Percentiles rank a stretch among this genome's conserved stretches.
Conservation (phyloP, 2,888 invertebrate species). For the Biston betularia region DNA sequence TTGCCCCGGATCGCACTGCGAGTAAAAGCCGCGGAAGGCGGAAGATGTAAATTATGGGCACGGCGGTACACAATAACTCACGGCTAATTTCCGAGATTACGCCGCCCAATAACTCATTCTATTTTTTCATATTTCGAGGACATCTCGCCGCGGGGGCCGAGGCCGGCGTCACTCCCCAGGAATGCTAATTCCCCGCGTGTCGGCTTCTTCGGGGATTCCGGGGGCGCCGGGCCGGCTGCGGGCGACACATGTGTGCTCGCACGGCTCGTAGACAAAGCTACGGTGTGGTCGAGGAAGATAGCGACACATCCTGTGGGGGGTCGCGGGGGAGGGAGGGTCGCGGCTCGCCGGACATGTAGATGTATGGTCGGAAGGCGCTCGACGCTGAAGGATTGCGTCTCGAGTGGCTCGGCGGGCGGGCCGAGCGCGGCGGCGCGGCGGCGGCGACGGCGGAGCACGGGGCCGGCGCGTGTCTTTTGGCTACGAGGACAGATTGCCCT, state of each 20-base stretch:
- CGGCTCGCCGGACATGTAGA: slow-evolving; percentile 28
- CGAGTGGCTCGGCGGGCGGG: slow-evolving; percentile 29
- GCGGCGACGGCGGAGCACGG: slow-evolving; percentile 21
- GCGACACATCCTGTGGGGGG: slow-evolving; percentile 12
- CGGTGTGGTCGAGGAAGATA: slow-evolving; percentile 9
- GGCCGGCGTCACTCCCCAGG: slow-evolving; percentile 3
- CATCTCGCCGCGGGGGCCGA: neutral
- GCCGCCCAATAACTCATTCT: slow-evolving; percentile 21
- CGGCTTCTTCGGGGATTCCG: neutral
- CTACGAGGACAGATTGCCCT: slow-evolving; percentile 31
- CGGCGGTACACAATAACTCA: slow-evolving; percentile 27
- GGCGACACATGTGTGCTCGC: no score
- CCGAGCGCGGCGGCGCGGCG: no score
- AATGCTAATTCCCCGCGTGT: slow-evolving; percentile 12
- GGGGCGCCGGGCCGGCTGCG: neutral
- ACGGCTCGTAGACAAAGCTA: neutral
- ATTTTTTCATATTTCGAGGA: slow-evolving; percentile 11
- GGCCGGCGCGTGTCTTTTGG: slow-evolving; percentile 12
- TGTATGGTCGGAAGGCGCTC: slow-evolving; percentile 38
- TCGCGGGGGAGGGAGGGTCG: slow-evolving; percentile 3
- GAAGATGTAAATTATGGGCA: slow-evolving; percentile 22
- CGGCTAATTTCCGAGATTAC: slow-evolving; percentile 30
- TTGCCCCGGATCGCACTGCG: slow-evolving; percentile 14
- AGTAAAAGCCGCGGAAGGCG: slow-evolving; percentile 22
- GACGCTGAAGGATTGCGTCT: slow-evolving; percentile 39